Base-by-base conservation (phyloP, 1,140 invertebrate species). In the Caerostris extrusa region DNA sequence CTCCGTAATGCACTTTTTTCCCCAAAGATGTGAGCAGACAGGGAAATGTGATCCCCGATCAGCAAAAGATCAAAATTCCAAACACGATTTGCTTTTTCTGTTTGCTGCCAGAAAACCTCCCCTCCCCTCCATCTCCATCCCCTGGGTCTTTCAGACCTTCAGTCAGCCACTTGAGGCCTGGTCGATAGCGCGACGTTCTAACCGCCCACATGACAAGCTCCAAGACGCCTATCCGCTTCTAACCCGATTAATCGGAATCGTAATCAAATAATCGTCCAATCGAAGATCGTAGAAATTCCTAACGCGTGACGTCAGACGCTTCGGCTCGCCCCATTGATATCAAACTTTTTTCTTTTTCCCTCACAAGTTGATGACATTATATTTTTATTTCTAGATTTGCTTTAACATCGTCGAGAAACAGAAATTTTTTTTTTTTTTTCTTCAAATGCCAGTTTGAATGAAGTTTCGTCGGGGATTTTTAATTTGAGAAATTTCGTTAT, bases 71-170 rank as follows among this genome's bases (percentile, higher is more conserved):
- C 34, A 88, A 53, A 55, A 88, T 64, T 67, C 82, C 53, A 58
- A 83, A 57, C 82, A 83, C 82, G 82, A 83, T 83, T 58, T 83
- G 82, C 82, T 83, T 57, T n/a, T 64, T 56, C 82, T 83, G n/a
- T 83, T 83, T 83, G n/a, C 55, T 19, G 82, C 53, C 82, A 83
- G 82, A 58, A 57, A 83, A 14, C 8, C 17, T 10, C 6, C 82
- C 14, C 6, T 3, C n/a, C 14, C 2, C 6, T 10, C 53, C 53
- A 0, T 34, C 61, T 3, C 10, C 10, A 3, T 50, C 7, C 71
- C 19, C 10, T 3, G 10, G 7, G 14, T 4, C 3, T 12, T 17
- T 58, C 57, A 6, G 82, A 83, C 82, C 56, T 83, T 57, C 55
- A n/a, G n/a, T 83, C 56, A 83, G 82, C 82, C 82, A 83, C 82